Evolutionary conservation across 2,113 vertebrate species (phyloP), one percentile per base, ranked within the genome.

Genomic region (Pseudois nayaur): DNA sequence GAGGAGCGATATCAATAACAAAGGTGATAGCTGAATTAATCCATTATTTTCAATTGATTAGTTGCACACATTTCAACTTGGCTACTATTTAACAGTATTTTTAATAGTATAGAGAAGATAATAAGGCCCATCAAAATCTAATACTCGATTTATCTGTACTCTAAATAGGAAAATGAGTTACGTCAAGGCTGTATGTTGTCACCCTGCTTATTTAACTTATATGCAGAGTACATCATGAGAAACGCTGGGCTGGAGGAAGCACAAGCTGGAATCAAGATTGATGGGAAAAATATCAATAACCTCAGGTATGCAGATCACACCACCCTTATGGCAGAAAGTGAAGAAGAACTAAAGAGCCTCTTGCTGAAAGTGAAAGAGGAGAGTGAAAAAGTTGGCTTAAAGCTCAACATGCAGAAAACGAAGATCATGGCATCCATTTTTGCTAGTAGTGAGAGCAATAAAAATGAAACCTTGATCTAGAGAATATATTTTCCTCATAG

Each of bases 391-490:
- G 31, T 62, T 62, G 31, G 31, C 29, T 62, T 62, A 62, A 62
- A 62, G 60, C 60, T 62, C 60, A 62, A 62, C 31, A 62, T 33
- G 8, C 60, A 62, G 60, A 33, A 62, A 33, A 62, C 3, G 0
- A 62, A 62, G 60, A 33, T 62, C 60, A 33, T 16, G 60, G 31
- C 60, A 62, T 62, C 60, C 14, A 50, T 50, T 50, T 50, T 50
- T 50, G 50, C 50, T 14, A 50, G 12, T 50, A 50, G 12, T 86
- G 23, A 95, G 27, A 86, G 6, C 33, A 55, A 55, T 86, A 86
- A 89, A 91, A 95, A 57, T 78, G 14, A 79, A 97, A n/a, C 19
- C 4, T 23, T 94, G 14, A 84, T 57, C 92, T 81, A 93, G 29
- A 52, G 33, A 14, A 25, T 29, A 31, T 64, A 52, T 76, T 88